Percentiles rank a stretch among this genome's conserved stretches.
phyloP scores from a whole-genome alignment of 2,888 invertebrate genomes.

The Coenonympha glycerion region DNA sequence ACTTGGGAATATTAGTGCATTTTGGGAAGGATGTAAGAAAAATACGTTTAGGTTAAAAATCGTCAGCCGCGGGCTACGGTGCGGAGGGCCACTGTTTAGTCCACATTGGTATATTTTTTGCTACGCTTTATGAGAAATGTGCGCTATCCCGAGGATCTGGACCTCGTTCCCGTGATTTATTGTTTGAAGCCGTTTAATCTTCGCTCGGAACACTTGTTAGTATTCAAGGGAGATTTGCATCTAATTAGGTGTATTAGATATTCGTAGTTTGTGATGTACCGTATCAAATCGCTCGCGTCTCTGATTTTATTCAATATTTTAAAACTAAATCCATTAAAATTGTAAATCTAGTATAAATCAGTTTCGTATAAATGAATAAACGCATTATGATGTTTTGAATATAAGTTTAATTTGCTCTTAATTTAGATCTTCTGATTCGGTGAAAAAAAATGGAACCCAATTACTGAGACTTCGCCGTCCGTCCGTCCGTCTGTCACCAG shows the following conservation, averaged over 20 bases:
- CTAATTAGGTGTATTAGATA: constrained; percentile 57
- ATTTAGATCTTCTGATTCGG: too few relatives aligned
- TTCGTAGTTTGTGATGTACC: constrained; percentile 48
- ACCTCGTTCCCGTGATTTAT: constrained; percentile 66
- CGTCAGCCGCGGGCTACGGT: constrained; percentile 47
- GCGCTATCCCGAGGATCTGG: constrained; percentile 58
- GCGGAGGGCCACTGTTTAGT: constrained; percentile 69
- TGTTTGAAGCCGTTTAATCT: constrained; percentile 39
- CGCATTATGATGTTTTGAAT: constrained; percentile 3
- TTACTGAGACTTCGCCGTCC: too few relatives aligned
- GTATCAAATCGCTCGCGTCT: constrained; percentile 35
- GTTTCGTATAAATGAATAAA: constrained; percentile 10
- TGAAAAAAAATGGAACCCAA: too few relatives aligned
- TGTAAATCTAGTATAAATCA: constrained; percentile 5
- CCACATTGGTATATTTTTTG: constrained; percentile 52
- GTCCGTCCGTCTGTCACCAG: too few relatives aligned
- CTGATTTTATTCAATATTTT: constrained; percentile 12
- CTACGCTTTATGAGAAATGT: constrained; percentile 46
- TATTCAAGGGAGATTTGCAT: constrained; percentile 67
- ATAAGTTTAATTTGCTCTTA: too few relatives aligned
- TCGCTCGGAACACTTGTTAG: constrained; percentile 60
- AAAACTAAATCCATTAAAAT: constrained; percentile 10
- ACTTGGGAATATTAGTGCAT: constrained; percentile 59
- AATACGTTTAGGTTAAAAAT: constrained; percentile 49
- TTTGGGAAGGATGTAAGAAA: constrained; percentile 53